phyloP scores from a whole-genome alignment of 2,888 invertebrate species.

The Allophyes oxyacanthae region DNA sequence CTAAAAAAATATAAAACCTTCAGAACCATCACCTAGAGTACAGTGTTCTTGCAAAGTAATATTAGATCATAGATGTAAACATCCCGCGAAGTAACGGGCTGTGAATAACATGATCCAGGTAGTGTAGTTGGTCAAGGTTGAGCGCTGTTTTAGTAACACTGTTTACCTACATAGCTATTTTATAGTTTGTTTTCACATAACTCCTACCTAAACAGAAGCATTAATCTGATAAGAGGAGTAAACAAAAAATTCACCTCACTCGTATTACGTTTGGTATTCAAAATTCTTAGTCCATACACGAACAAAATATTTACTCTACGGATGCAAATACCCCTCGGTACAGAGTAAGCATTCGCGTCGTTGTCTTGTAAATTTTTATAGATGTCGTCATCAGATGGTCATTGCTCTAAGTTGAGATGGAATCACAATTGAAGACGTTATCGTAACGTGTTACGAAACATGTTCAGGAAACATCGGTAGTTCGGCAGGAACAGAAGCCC shows the following conservation, averaged over 20 bases:
- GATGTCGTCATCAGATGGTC: slow-evolving; percentile 64
- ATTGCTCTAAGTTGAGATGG: slow-evolving; percentile 59
- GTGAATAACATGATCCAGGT: slow-evolving; percentile 75
- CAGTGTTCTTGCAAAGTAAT: slow-evolving; percentile 55
- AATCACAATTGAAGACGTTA: slow-evolving; percentile 58
- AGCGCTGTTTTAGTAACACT: slow-evolving; percentile 58
- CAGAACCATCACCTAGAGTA: slow-evolving; percentile 50
- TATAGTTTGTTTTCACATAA: slow-evolving; percentile 61
- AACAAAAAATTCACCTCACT: slow-evolving; percentile 60
- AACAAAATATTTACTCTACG: slow-evolving; percentile 57
- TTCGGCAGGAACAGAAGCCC: slow-evolving; percentile 52
- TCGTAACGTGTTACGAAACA: slow-evolving; percentile 59
- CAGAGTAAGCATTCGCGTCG: slow-evolving; percentile 37
- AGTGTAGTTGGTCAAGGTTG: slow-evolving; percentile 80
- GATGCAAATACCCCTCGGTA: slow-evolving; percentile 23
- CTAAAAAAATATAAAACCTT: slow-evolving; percentile 49
- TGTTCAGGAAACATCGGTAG: slow-evolving; percentile 46
- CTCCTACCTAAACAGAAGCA: slow-evolving; percentile 52
- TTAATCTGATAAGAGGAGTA: slow-evolving; percentile 62
- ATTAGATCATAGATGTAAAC: slow-evolving; percentile 73
- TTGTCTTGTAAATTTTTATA: slow-evolving; percentile 54
- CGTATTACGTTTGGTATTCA: slow-evolving; percentile 52
- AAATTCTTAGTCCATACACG: slow-evolving; percentile 49
- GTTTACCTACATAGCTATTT: slow-evolving; percentile 66
- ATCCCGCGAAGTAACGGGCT: slow-evolving; percentile 60